phyloP scores from a whole-genome alignment of 2,797 vertebrate genomes.

The Selene dorsalis region DNA sequence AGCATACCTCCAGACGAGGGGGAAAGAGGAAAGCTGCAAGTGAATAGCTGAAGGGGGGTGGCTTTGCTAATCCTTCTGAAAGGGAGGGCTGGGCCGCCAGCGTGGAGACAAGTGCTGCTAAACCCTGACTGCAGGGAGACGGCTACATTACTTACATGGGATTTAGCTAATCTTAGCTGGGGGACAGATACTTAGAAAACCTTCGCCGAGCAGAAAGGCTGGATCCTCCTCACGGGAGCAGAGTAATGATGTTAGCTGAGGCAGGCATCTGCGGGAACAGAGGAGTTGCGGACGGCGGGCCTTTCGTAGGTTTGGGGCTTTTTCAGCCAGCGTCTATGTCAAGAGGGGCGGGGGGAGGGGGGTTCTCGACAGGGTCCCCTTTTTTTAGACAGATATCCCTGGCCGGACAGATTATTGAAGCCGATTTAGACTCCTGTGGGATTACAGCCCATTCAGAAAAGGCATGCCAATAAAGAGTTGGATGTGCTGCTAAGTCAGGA shows the following conservation, averaged over 20 bases:
- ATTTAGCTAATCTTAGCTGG: slow-evolving; percentile 93
- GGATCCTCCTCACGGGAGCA: slow-evolving; percentile 89
- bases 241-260: slow-evolving; percentile 91
- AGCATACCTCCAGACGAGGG: slow-evolving; percentile 84
- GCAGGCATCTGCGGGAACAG: slow-evolving; percentile 87
- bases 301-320: slow-evolving; percentile 81
- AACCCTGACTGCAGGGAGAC: slow-evolving; percentile 90
- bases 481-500: slow-evolving; percentile 81
- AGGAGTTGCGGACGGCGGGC: slow-evolving; percentile 86
- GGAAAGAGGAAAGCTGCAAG: slow-evolving; percentile 85
- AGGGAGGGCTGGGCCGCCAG: slow-evolving; percentile 88
- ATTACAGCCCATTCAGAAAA: slow-evolving; percentile 87
- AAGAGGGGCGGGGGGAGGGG: slow-evolving; percentile 61
- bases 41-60: slow-evolving; percentile 89
- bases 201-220: slow-evolving; percentile 88
- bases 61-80: slow-evolving; percentile 89
- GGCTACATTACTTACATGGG: slow-evolving; percentile 92
- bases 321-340: slow-evolving; percentile 78
- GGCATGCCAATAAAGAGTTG: slow-evolving; percentile 82
- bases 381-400: slow-evolving; percentile 83
- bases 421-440: slow-evolving; percentile 86
- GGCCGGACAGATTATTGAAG: slow-evolving; percentile 89
- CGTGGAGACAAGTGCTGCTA: slow-evolving; percentile 89
- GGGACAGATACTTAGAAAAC: slow-evolving; percentile 92
- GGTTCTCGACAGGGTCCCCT: slow-evolving; percentile 75